Evolutionary conservation across 2,113 vertebrate genomes (phyloP), one percentile per base, ranked within the genome.

Genomic region (Todiramphus chloris): DNA sequence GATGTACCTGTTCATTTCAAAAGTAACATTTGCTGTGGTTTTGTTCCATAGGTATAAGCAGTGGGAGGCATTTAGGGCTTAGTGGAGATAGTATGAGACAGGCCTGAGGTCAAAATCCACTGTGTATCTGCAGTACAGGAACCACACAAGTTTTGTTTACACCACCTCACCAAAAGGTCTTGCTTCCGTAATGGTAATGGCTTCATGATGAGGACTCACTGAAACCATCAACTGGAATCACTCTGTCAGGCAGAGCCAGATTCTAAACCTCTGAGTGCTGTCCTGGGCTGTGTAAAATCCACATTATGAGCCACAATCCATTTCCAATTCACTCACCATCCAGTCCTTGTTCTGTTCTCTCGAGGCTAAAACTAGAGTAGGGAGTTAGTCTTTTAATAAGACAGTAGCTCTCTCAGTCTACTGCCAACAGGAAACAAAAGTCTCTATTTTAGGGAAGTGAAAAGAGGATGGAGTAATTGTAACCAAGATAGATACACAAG

Each of bases 401-500:
- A 41, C 51, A 70, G 33, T 56, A 75, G 62, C 59, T 96, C 79
- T 93, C 89, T 74, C 55, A 87, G 77, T 97, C 94, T 96, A 79
- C 67, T 96, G 85, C 72, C 87, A 95, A 85, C 88, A 95, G 96
- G 83, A 90, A 89, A 74, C 88, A 97, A 93, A 97, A 97, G 83
- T 70, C 93, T 83, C 0, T 97, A 91, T 83, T 79, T 86, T 77
- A 58, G 68, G 58, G 56, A 94, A 95, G 60, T 95, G 94, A 91
- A 96, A 95, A 59, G 62, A 94, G 51, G 81, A 76, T 92, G 85
- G 87, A 95, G 94, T 97, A 97, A 98, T 96, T 97, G 89, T 94
- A 95, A 83, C 70, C 72, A 96, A 96, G 96, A 98, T 96, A 95
- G 93, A 97, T 96, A 94, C 91, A 77, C 73, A 95, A 97, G 88